These are phyloP conservation scores for Gallinago solitaria DNA, from an alignment of 2,797 vertebrate species.

Conservation along the genomic window DNA sequence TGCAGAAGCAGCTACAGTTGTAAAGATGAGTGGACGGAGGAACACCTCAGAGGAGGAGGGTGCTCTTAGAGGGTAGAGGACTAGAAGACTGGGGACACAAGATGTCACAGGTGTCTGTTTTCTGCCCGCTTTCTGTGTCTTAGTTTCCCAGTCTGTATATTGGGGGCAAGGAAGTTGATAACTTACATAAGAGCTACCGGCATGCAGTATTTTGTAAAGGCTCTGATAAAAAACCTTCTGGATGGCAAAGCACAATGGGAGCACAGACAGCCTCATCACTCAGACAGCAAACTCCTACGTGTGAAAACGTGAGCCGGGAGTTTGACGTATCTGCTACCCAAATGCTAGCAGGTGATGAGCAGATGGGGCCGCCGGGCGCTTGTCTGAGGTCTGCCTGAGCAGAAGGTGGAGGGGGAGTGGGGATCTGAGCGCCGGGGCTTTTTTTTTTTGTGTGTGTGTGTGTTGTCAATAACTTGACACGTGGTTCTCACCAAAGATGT, in stretches of 20 bases:
- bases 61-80: neutral
- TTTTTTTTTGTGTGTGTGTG: neutral
- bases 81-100: neutral
- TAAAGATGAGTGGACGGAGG: neutral
- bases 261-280: conserved; percentile 42
- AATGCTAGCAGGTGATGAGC: conserved; percentile 69
- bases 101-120: neutral
- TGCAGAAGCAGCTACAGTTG: neutral
- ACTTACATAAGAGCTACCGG: conserved; percentile 28
- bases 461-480: conserved; percentile 67
- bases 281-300: conserved; percentile 42
- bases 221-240: neutral
- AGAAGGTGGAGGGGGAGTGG: conserved; percentile 56
- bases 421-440: neutral
- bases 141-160: neutral
- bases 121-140: neutral
- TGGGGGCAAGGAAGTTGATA: neutral
- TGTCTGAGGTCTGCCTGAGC: conserved; percentile 67
- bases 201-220: neutral
- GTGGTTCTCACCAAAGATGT: conserved; percentile 68
- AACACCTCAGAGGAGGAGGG: neutral
- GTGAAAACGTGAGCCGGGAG: conserved; percentile 45
- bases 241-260: conserved; percentile 52
- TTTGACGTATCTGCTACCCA: conserved; percentile 57
- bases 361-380: conserved; percentile 58